Base-by-base conservation (phyloP, 2,113 vertebrate species). In the Perca flavescens region DNA sequence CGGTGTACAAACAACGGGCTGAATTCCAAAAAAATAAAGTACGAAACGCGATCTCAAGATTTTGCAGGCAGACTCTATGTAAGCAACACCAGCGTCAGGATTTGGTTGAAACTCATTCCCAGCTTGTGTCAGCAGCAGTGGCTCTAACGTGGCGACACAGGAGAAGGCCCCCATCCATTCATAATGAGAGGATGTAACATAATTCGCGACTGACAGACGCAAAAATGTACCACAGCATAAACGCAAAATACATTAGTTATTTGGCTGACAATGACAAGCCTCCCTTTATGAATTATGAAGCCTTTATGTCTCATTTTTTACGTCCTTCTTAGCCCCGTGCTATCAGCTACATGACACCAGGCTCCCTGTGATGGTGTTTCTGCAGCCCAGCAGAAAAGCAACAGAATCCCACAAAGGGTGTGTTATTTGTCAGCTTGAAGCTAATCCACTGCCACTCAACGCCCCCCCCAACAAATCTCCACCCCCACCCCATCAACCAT, bases 391-490 rank as follows among this genome's bases (percentile, higher is more conserved):
- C 54, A 50, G 72, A 75, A 56, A 73, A n/a, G 14, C 15, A 64
- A 53, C 43, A 43, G 66, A 56, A 72, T 57, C 74, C 76, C 67
- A 84, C 76, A 91, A 81, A 87, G 83, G 77, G 43, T 78, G 83
- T 86, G 83, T 86, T 88, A 84, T 86, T 91, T 86, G 87, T 86
- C 88, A 82, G 75, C 86, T 77, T 63, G 74, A 82, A 85, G 82
- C 72, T 87, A 90, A 92, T 92, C 88, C 85, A 80, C 81, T 82
- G 86, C 79, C 82, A 91, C 83, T 93, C 85, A 83, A 84, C 61
- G 78, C 14, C 54, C 31, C 28, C 56, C 25, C 16, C n/a, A 56
- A n/a, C 28, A 53, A 68, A 25, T 54, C 64, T 49, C 70, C 10
- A 6, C 43, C 40, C 53, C 62, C 71, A 74, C 31, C 68, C 57